Evolutionary conservation across 2,113 vertebrate genomes (phyloP).

Genomic region (Chaenocephalus aceratus): DNA sequence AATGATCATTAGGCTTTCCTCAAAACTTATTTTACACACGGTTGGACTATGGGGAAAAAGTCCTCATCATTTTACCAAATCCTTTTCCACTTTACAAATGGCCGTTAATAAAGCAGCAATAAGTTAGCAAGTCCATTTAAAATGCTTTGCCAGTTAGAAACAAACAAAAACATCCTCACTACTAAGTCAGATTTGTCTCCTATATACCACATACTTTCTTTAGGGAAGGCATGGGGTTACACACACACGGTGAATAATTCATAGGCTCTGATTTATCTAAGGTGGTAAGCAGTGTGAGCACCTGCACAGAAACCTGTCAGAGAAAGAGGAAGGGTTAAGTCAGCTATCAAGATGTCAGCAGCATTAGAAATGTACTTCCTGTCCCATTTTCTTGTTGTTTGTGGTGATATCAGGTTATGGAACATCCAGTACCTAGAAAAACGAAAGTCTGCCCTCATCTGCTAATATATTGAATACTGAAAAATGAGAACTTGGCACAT

Average conservation of each 20-base stretch:
- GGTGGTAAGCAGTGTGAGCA: slow-evolving; percentile 4
- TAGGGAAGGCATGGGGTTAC: slow-evolving; percentile 12
- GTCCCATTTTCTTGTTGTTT: neutral
- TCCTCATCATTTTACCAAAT: slow-evolving; percentile 13
- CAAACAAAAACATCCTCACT: slow-evolving; percentile 14
- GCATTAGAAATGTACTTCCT: neutral
- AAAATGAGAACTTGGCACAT: neutral
- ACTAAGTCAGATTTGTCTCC: neutral
- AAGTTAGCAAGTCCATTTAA: neutral
- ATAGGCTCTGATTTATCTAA: neutral
- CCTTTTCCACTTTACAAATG: neutral
- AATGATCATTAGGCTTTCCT: no score
- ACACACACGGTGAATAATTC: slow-evolving; percentile 27
- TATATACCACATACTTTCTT: neutral
- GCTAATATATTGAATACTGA: neutral
- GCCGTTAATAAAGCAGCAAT: neutral
- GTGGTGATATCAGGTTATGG: neutral
- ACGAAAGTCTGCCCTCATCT: neutral
- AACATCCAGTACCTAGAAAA: no score
- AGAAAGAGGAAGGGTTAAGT: neutral
- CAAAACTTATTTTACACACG: no score
- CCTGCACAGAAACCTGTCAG: slow-evolving; percentile 10
- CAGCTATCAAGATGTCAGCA: neutral
- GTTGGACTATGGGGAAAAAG: neutral
- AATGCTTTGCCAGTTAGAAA: neutral